A percentile compares a stretch with the other conserved stretches of the same genome.
phyloP scores from a whole-genome alignment of 2,888 invertebrate genomes.

The Diadegma fenestrale region DNA sequence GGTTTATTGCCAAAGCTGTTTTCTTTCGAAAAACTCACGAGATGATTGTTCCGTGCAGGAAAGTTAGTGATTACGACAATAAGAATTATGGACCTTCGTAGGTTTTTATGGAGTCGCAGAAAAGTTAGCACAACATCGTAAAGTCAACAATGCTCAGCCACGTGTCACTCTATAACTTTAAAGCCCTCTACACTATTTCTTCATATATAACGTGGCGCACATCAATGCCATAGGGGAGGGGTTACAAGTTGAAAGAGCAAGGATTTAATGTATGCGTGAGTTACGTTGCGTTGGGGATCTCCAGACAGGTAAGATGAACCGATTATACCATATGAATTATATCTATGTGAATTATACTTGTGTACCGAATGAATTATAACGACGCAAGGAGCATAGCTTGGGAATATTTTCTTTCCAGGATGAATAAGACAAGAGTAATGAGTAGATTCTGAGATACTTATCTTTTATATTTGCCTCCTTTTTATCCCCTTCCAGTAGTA shows the following conservation, averaged over 20 bases:
- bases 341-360: conserved; percentile 51
- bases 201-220: conserved; percentile 24
- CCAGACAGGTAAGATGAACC: conserved; percentile 60
- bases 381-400: conserved; percentile 48
- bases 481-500: not conserved
- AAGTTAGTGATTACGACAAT: not conserved
- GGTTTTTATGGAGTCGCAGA: not conserved
- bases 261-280: conserved; percentile 54
- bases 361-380: conserved; percentile 61
- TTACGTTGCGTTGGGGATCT: conserved; percentile 52
- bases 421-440: conserved; percentile 63
- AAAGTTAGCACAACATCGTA: conserved; percentile 1
- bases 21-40: not conserved
- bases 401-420: conserved; percentile 60
- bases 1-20: not conserved
- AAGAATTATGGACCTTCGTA: not conserved
- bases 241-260: conserved; percentile 37
- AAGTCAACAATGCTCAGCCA: not conserved
- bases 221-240: conserved; percentile 17
- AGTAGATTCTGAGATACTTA: conserved; percentile 57
- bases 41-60: not conserved
- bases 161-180: conserved; percentile 6
- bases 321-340: conserved; percentile 62
- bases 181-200: not conserved
- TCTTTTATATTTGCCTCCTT: conserved; percentile 40